Percentiles rank a stretch among this genome's conserved stretches.
These are phyloP conservation scores for Corythornis madagascariensis DNA, from an alignment of 2,113 vertebrate genomes.

Conservation along the genomic window DNA sequence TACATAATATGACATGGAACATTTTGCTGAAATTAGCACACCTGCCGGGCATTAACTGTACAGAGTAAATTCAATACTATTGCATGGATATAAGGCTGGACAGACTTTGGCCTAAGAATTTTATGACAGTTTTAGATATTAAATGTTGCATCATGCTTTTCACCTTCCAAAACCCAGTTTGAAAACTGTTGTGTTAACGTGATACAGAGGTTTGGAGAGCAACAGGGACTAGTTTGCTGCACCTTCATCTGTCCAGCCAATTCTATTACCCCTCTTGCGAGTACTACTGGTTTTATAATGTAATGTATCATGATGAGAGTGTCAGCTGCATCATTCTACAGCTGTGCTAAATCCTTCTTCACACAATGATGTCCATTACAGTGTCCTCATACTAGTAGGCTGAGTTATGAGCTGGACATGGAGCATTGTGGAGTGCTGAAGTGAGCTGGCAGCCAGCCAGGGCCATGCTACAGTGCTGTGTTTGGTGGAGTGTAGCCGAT, in stretches of 20 bases:
- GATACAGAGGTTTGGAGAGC: background rate
- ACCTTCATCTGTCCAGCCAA: background rate
- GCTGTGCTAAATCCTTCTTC: constrained; percentile 53
- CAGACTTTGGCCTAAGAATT: background rate
- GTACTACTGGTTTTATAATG: constrained; percentile 38
- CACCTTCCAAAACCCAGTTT: constrained; percentile 2
- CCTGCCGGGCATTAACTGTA: background rate
- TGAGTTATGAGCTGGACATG: constrained; percentile 41
- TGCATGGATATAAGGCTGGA: background rate
- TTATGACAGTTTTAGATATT: background rate
- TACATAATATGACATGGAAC: background rate
- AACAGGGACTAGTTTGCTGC: background rate
- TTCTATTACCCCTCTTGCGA: background rate
- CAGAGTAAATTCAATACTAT: background rate
- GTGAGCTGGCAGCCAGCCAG: background rate
- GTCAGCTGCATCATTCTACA: constrained; percentile 21
- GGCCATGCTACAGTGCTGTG: background rate
- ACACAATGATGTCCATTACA: constrained; percentile 47
- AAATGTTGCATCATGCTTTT: background rate
- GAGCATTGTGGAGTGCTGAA: background rate
- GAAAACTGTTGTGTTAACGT: background rate
- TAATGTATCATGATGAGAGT: constrained; percentile 6
- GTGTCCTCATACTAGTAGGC: background rate
- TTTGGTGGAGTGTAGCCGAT: constrained; percentile 37
- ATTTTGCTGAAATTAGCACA: constrained; percentile 19